A percentile compares a stretch with the other conserved stretches of the same genome.
Conservation (phyloP, 2,113 vertebrate species). For the Embiotoca jacksoni region DNA sequence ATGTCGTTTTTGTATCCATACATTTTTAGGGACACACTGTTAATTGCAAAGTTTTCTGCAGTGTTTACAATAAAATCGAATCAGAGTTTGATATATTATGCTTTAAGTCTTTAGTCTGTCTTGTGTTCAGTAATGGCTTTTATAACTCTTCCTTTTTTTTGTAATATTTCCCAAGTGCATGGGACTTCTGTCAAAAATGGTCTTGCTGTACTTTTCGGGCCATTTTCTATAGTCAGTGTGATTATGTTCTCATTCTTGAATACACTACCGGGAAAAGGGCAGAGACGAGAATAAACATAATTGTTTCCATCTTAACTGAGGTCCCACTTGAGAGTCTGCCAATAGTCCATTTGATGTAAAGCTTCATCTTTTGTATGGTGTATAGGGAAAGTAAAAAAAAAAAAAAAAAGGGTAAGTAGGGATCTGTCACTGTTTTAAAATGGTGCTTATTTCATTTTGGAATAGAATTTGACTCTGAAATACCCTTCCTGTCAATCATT, state of each 20-base stretch:
- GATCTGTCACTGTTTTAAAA: not conserved
- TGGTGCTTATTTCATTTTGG: constrained; percentile 8
- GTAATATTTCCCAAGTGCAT: constrained; percentile 5
- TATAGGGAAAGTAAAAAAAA: not conserved
- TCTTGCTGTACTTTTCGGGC: constrained; percentile 1
- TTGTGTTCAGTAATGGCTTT: not conserved
- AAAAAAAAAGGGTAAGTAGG: not conserved
- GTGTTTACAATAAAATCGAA: too few species aligned
- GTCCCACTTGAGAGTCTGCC: constrained; percentile 2
- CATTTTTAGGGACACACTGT: too few species aligned
- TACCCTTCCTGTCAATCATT: constrained; percentile 19
- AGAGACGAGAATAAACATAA: constrained; percentile 17
- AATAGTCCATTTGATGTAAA: not conserved
- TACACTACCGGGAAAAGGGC: constrained; percentile 6
- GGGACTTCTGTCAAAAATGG: constrained; percentile 11
- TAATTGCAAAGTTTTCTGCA: too few species aligned
- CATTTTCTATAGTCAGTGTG: constrained; percentile 26
- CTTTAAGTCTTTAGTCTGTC: not conserved
- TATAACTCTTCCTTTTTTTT: not conserved
- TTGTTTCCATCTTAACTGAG: constrained; percentile 7
- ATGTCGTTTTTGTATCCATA: not conserved
- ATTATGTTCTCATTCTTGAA: constrained; percentile 37
- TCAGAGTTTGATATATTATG: too few species aligned
- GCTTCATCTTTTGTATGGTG: not conserved
- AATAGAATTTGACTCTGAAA: constrained; percentile 2